A percentile compares a stretch with the other conserved stretches of the same genome.
phyloP scores from a whole-genome alignment of 2,113 vertebrate genomes.

The Pachypanchax playfairii region DNA sequence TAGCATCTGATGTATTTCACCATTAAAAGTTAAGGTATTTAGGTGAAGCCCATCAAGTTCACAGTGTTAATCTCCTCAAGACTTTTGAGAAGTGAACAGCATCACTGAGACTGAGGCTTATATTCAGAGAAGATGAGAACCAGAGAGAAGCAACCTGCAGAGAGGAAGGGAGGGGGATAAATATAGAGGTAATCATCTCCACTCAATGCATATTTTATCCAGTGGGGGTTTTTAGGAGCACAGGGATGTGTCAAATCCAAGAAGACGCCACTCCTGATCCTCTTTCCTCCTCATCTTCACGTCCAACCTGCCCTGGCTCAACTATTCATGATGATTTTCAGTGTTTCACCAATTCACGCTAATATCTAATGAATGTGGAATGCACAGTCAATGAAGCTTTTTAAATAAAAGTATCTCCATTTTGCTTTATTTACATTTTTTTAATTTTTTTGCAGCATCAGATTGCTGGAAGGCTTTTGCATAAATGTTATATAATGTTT shows the following conservation, averaged over 20 bases:
- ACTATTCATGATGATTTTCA: slow-evolving; percentile 45
- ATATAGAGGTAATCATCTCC: slow-evolving; percentile 69
- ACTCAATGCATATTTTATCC: slow-evolving; percentile 69
- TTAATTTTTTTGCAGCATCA: slow-evolving; percentile 14
- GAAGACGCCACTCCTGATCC: slow-evolving; percentile 46
- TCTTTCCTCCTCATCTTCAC: slow-evolving; percentile 43
- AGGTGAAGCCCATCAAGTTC: slow-evolving; percentile 46
- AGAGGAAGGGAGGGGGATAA: slow-evolving; percentile 51
- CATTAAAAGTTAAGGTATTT: slow-evolving; percentile 42
- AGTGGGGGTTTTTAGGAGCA: slow-evolving; percentile 66
- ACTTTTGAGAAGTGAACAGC: slow-evolving; percentile 56
- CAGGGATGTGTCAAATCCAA: slow-evolving; percentile 62
- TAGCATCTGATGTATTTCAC: slow-evolving; percentile 44
- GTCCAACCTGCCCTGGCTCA: slow-evolving; percentile 55
- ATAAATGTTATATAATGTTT: slow-evolving; percentile 22
- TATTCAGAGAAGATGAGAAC: slow-evolving; percentile 43
- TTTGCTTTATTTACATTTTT: slow-evolving; percentile 62
- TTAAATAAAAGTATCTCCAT: too few species aligned
- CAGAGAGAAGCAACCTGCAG: slow-evolving; percentile 31
- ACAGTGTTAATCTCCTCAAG: slow-evolving; percentile 62
- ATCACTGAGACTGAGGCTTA: slow-evolving; percentile 61
- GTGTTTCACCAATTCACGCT: slow-evolving; percentile 64
- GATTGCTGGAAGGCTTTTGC: background rate
- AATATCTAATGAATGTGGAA: slow-evolving; percentile 68
- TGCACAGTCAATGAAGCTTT: slow-evolving; percentile 55